Conservation (phyloP, 2,888 invertebrate genomes). For the Merodon equestris region DNA sequence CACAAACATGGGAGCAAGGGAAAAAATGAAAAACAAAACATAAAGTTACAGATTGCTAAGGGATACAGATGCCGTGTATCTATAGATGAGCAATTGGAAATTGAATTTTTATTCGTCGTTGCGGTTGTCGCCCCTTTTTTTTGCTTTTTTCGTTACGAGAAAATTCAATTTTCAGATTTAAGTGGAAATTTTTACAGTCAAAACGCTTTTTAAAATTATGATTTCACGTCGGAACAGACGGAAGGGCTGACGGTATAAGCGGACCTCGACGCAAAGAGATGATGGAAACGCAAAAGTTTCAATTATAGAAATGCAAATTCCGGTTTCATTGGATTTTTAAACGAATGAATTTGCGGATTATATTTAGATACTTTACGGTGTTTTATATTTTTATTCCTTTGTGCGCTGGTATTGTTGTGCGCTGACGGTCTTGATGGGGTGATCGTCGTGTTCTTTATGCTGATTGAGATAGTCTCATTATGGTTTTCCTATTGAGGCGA, state of each 20-base stretch:
- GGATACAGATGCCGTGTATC: constrained; percentile 9
- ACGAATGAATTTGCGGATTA: constrained; percentile 30
- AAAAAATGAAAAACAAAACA: constrained; percentile 17
- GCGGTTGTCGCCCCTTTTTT: constrained; percentile 42
- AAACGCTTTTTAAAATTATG: constrained; percentile 43
- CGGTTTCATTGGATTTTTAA: constrained; percentile 45
- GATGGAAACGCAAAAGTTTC: constrained; percentile 46
- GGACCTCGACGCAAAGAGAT: too few relatives aligned
- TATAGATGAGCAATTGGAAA: constrained; percentile 51
- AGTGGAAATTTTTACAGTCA: constrained; percentile 58
- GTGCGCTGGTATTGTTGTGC: not conserved
- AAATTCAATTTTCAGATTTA: constrained; percentile 60
- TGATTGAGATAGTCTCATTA: not conserved
- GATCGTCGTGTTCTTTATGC: not conserved
- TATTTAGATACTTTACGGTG: not conserved
- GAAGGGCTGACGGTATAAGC: too few relatives aligned
- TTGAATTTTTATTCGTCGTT: constrained; percentile 54
- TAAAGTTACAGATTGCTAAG: constrained; percentile 2
- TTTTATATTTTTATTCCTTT: not conserved
- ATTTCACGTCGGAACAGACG: too few relatives aligned
- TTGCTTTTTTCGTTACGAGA: constrained; percentile 8
- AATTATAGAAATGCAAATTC: constrained; percentile 66
- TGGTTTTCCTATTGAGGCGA: not conserved
- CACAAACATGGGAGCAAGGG: too few relatives aligned
- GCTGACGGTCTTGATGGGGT: too few relatives aligned